These are phyloP conservation scores for Diuraphis noxia DNA, from an alignment of 1,140 invertebrate genomes.

Conservation along the genomic window DNA sequence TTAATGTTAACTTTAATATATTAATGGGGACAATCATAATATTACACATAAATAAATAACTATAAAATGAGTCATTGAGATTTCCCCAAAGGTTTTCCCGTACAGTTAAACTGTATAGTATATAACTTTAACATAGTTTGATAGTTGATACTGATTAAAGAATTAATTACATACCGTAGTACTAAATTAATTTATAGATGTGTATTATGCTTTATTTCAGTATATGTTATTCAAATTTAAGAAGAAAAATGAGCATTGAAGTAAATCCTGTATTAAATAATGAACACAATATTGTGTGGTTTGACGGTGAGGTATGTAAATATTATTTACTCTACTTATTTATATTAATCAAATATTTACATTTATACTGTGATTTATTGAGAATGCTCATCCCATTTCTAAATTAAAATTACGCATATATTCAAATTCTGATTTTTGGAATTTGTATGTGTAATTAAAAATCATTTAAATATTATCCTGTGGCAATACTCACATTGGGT, in stretches of 20 bases:
- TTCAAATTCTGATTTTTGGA: too few species aligned
- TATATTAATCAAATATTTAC: background rate
- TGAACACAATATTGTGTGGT: slow-evolving; percentile 35
- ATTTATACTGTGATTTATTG: background rate
- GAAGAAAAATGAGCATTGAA: background rate
- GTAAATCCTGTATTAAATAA: background rate
- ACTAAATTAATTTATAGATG: background rate
- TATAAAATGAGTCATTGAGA: background rate
- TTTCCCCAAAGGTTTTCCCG: background rate
- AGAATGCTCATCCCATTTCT: too few species aligned
- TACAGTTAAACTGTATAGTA: background rate
- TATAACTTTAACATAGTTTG: background rate
- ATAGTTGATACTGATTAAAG: background rate
- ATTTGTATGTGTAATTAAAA: too few species aligned
- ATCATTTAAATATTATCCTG: background rate
- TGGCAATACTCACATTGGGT: background rate
- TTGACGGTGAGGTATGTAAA: slow-evolving; percentile 44
- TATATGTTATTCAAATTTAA: background rate
- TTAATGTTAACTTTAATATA: background rate
- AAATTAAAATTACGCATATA: too few species aligned
- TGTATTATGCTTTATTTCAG: background rate
- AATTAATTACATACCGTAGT: background rate
- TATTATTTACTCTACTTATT: background rate
- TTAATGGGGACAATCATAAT: background rate
- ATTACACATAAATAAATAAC: background rate